These are phyloP conservation scores for Spilarctia lutea DNA, from an alignment of 2,888 invertebrate species.

Conservation along the genomic window DNA sequence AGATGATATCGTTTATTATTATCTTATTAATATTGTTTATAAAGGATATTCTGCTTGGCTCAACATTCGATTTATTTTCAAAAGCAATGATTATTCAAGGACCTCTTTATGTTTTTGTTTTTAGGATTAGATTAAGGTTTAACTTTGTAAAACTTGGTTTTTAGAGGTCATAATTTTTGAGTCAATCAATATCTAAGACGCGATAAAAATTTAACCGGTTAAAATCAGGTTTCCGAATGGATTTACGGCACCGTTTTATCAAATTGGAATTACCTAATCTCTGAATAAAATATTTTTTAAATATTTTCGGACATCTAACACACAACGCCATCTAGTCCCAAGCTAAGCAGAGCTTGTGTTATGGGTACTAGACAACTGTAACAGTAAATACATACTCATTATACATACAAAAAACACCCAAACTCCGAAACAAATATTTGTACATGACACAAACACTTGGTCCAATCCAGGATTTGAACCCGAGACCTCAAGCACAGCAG, in stretches of 20 bases:
- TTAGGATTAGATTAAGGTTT: neutral
- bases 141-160: neutral
- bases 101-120: neutral
- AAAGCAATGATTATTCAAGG: neutral
- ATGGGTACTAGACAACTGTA: too few species aligned
- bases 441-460: too few species aligned
- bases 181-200: neutral
- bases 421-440: too few species aligned
- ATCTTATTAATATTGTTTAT: conserved; percentile 5
- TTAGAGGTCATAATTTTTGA: neutral
- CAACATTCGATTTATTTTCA: neutral
- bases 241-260: neutral
- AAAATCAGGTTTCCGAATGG: neutral
- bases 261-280: neutral
- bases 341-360: too few species aligned
- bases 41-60: neutral
- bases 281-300: too few species aligned
- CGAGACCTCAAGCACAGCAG: too few species aligned
- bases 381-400: too few species aligned
- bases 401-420: too few species aligned
- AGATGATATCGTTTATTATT: conserved; percentile 37
- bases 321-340: too few species aligned
- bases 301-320: too few species aligned
- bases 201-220: neutral
- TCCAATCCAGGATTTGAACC: too few species aligned